Percentiles rank a stretch among this genome's conserved stretches.
Conservation (phyloP, 2,113 vertebrate genomes). For the Phyllopteryx taeniolatus region DNA sequence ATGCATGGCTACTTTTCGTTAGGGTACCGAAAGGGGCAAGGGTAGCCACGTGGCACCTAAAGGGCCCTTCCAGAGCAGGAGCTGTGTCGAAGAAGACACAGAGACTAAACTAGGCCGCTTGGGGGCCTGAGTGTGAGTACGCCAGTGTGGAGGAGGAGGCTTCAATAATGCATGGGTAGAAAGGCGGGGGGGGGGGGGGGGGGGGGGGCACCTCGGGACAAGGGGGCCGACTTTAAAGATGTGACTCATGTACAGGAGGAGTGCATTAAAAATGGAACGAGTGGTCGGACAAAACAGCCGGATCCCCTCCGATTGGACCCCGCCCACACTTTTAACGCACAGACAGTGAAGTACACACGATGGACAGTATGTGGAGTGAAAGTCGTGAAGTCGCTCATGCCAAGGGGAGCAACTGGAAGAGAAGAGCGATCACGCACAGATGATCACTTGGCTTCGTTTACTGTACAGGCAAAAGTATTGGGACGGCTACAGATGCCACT, state of each 20-base stretch:
- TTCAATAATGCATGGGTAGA: slow-evolving; percentile 58
- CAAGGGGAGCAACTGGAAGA: background rate
- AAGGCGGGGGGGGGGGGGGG: slow-evolving; percentile 26
- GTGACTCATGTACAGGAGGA: slow-evolving; percentile 56
- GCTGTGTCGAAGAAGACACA: background rate
- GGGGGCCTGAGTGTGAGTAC: slow-evolving; percentile 47
- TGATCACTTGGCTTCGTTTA: background rate
- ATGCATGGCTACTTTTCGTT: no score
- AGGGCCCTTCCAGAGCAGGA: no score
- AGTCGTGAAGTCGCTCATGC: background rate
- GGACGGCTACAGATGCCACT: background rate
- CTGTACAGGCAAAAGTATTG: background rate
- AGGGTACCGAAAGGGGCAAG: no score
- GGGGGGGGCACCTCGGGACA: slow-evolving; percentile 53
- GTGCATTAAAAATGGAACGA: slow-evolving; percentile 66
- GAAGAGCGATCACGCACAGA: background rate
- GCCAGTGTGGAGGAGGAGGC: slow-evolving; percentile 37
- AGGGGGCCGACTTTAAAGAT: slow-evolving; percentile 46
- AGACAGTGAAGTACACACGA: background rate
- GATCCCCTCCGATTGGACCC: background rate
- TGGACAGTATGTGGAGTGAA: background rate
- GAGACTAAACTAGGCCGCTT: slow-evolving; percentile 29
- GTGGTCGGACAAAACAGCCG: slow-evolving; percentile 57
- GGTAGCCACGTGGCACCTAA: no score
- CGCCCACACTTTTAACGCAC: background rate